A percentile compares a stretch with the other conserved stretches of the same genome.
phyloP scores from a whole-genome alignment of 1,140 invertebrate genomes.

The Brachionus rubens region DNA sequence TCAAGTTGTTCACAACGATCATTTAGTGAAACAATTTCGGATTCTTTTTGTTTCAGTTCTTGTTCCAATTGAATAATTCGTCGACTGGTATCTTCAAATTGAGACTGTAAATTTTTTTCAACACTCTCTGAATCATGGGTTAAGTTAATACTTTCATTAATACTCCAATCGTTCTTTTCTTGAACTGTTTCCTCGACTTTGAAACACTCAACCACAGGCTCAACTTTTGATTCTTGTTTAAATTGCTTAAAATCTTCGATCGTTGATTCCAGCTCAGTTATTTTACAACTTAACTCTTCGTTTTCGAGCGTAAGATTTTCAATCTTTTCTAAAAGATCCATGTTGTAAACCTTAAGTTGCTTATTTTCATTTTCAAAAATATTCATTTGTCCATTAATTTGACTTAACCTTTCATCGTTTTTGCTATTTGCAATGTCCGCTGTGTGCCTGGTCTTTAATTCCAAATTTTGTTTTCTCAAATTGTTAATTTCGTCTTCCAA shows the following conservation, averaged over 20 bases:
- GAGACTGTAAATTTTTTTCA: too few relatives aligned
- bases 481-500: too few relatives aligned
- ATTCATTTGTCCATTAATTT: neutral
- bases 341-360: neutral
- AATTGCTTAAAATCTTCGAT: too few relatives aligned
- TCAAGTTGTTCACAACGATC: neutral
- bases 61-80: too few relatives aligned
- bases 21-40: neutral
- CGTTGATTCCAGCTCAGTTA: too few relatives aligned
- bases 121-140: neutral
- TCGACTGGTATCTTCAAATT: too few relatives aligned
- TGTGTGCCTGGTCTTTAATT: too few relatives aligned
- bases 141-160: neutral
- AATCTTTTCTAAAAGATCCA: neutral
- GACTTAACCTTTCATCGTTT: too few relatives aligned
- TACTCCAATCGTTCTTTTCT: neutral
- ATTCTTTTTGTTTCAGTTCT: neutral
- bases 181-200: neutral
- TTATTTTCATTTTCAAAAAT: neutral
- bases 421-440: too few relatives aligned
- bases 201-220: neutral
- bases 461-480: too few relatives aligned
- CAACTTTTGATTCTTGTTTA: neutral
- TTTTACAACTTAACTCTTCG: neutral
- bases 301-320: neutral